Conservation (phyloP, 2,888 invertebrate species). For the Spialia ferax region DNA sequence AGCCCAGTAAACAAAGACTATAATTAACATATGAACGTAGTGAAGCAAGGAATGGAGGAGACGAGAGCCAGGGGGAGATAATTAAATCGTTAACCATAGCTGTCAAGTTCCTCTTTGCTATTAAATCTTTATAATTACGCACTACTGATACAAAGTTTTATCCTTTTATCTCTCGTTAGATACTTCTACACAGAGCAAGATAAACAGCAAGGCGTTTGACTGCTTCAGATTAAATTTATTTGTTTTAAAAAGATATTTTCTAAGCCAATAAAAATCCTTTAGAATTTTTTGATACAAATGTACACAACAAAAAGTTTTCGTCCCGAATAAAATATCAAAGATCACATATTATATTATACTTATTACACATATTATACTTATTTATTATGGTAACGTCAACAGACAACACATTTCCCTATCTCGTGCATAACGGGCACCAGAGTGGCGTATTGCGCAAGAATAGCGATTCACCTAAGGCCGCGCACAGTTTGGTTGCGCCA, state of each 20-base stretch:
- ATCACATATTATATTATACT: too few species aligned
- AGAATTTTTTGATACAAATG: too few species aligned
- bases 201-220: too few species aligned
- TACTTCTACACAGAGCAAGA: neutral
- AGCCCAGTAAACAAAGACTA: constrained; percentile 68
- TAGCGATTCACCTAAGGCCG: too few species aligned
- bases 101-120: neutral
- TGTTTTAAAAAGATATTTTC: too few species aligned
- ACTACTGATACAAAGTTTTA: neutral
- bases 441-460: constrained; percentile 35
- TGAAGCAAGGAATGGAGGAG: constrained; percentile 36
- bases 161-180: neutral
- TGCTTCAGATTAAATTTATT: too few species aligned
- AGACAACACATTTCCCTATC: constrained; percentile 17
- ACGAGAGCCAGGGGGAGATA: constrained; percentile 15
- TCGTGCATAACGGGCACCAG: constrained; percentile 9
- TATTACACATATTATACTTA: too few species aligned
- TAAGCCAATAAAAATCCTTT: too few species aligned
- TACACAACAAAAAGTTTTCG: too few species aligned
- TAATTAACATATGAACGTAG: constrained; percentile 65
- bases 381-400: too few species aligned
- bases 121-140: neutral
- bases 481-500: too few species aligned
- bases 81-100: constrained; percentile 11
- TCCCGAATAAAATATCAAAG: neutral